Evolutionary conservation across 2,888 invertebrate species (phyloP), one percentile per base, ranked within the genome.

Genomic region (Plagodis dolabraria): DNA sequence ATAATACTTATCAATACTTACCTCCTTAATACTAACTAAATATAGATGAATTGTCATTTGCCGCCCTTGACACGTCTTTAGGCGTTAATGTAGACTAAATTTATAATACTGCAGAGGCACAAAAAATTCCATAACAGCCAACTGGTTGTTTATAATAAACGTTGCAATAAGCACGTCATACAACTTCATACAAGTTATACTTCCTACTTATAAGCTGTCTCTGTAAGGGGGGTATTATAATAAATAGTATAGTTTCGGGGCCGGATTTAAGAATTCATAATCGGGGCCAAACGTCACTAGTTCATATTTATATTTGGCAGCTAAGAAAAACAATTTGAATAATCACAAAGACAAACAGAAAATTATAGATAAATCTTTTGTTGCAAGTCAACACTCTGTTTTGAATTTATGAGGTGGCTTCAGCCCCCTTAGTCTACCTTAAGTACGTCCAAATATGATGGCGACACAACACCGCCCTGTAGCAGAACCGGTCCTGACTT

Each of bases 401-500:
- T 38, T 7, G 7, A 5, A 7, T 45, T 45, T 7, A 22, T 7
- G 22, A 9, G 8, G 45, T 22, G 45, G 33, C 22, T 1, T 45
- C 7, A 33, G 40, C 45, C 56, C 56, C 33, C 34, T 12, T 11
- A 2, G 9, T 33, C 8, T 5, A 8, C 52, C 53, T 34, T 45
- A 34, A 48, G 51, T 52, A 12, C 42, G n/a, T 42, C n/a, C n/a
- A 42, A n/a, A 33, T 11, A 46, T 33, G 71, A 73, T 72, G 83
- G 82, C 83, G 85, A 84, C 85, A 82, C 74, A 61, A 70, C 76
- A 80, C 79, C 79, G 70, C 71, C 65, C 72, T 72, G 74, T 70
- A 70, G 69, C 68, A 72, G 71, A 85, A 88, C 89, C 87, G 88
- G 89, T 88, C 79, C 71, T 70, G 62, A 83, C 84, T 88, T 88